Evolutionary conservation across 2,888 invertebrate species (phyloP).

Genomic region (Polydrusus cervinus): DNA sequence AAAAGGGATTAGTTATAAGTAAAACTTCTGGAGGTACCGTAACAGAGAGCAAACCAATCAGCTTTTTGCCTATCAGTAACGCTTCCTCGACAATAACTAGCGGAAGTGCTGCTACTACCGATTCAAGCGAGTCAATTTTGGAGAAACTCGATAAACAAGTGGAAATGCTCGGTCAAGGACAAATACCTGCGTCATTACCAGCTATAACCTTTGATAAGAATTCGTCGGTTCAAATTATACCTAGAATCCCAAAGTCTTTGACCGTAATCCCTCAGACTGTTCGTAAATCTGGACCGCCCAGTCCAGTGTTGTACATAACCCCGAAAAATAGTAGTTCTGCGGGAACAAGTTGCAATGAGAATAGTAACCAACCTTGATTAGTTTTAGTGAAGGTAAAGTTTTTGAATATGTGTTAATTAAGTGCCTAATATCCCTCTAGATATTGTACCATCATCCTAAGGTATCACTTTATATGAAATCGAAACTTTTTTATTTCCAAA

Average conservation of each 20-base stretch:
- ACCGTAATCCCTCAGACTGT: conserved; percentile 85
- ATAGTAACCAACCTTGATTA: conserved; percentile 47
- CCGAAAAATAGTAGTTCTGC: conserved; percentile 56
- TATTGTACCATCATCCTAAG: conserved; percentile 3
- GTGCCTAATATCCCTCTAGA: conserved; percentile 38
- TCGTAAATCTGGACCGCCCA: conserved; percentile 65
- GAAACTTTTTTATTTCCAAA: conserved; percentile 5
- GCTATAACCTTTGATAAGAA: conserved; percentile 43
- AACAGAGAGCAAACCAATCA: conserved; percentile 56
- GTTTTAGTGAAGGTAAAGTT: conserved; percentile 34
- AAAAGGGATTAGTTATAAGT: conserved; percentile 63
- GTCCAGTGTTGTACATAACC: conserved; percentile 66
- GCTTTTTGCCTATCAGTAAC: conserved; percentile 40
- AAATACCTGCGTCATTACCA: conserved; percentile 8
- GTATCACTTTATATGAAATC: conserved; percentile 6
- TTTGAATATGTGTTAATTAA: conserved; percentile 35
- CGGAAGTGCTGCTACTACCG: conserved; percentile 30
- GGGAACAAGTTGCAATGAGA: conserved; percentile 39
- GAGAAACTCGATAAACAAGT: conserved; percentile 73
- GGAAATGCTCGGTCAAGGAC: conserved; percentile 67
- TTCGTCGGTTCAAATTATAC: conserved; percentile 69
- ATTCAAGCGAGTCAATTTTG: conserved; percentile 65
- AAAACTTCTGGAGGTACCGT: conserved; percentile 62
- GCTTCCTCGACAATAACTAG: conserved; percentile 38
- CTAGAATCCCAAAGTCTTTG: conserved; percentile 86